Percentiles rank a stretch among this genome's conserved stretches.
Evolutionary conservation across 2,888 invertebrate genomes (phyloP).

Genomic region (Drosophila mayaguana): DNA sequence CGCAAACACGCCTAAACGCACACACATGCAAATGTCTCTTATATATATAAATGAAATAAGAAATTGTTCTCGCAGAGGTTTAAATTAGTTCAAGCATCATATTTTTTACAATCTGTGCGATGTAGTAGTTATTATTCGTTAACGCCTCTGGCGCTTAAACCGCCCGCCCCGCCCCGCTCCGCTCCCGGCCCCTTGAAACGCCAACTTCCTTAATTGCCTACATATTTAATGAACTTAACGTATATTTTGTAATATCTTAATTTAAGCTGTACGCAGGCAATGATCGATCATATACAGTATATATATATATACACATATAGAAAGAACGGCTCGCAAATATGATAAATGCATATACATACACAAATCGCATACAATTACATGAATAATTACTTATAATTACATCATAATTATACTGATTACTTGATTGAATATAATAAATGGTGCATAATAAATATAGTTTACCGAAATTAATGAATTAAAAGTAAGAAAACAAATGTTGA

Average conservation of each 20-base stretch:
- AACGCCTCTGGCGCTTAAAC: neutral
- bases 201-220: conserved; percentile 13
- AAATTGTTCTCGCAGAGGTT: conserved; percentile 31
- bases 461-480: conserved; percentile 4
- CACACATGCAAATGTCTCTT: conserved; percentile 16
- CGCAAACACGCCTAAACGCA: neutral
- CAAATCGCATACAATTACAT: conserved; percentile 43
- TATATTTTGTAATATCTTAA: conserved; percentile 46
- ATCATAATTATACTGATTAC: conserved; percentile 42
- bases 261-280: conserved; percentile 38
- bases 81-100: conserved; percentile 19
- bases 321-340: conserved; percentile 49
- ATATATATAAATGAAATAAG: conserved; percentile 33
- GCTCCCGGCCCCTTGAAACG: neutral
- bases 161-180: neutral
- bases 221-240: conserved; percentile 28
- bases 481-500: conserved; percentile 7
- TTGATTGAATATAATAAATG: conserved; percentile 61
- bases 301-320: conserved; percentile 40
- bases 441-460: conserved; percentile 45
- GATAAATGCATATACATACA: conserved; percentile 26
- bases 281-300: conserved; percentile 51
- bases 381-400: conserved; percentile 55
- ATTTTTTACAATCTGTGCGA: conserved; percentile 51
- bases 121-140: conserved; percentile 42